Evolutionary conservation across 2,113 vertebrate genomes (phyloP), one percentile per base, ranked within the genome.

Genomic region (Syrrhaptes paradoxus): DNA sequence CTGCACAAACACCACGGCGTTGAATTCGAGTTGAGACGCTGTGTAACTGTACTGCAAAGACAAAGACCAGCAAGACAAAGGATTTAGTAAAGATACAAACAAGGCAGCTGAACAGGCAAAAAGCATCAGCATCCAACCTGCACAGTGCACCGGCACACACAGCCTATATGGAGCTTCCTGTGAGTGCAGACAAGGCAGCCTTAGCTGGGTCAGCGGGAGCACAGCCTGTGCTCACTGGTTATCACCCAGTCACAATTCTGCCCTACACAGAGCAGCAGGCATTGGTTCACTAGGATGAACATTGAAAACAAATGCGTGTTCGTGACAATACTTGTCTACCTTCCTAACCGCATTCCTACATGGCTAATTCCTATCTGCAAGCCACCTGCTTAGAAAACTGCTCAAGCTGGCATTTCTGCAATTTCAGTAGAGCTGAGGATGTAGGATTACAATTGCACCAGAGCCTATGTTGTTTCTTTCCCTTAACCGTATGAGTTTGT

Each of bases 1-100:
- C 93, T 99, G 99, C 89, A 99, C 98, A 24, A 99, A 99, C 73
- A 99, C 97, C 97, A 98, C 98, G 63, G 99, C 99, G 0, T 87
- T 98, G 94, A 99, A 99, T 77, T 99, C 99, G 0, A 99, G 98
- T 95, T 98, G 98, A 14, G 94, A 87, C 1, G 98, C 98, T 6
- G 97, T 96, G 62, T 99, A 99, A 54, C 98, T 98, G 96, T 99
- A 99, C 99, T 99, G 97, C 21, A 97, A 95, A 96, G 97, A 90
- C 75, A 82, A 80, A 95, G 25, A 58, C 25, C 79, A 95, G 71
- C 78, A 94, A 57, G 52, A 55, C 58, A 96, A 62, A 67, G 17
- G 52, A 57, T 68, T 78, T 11, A 36, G 48, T 0, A 73, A 19
- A 89, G 36, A 36, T 41, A 87, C 25, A 78, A 90, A 0, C n/a